A percentile compares a stretch with the other conserved stretches of the same genome.
Conservation (phyloP, 2,888 invertebrate genomes). For the Bellardia bayeri region DNA sequence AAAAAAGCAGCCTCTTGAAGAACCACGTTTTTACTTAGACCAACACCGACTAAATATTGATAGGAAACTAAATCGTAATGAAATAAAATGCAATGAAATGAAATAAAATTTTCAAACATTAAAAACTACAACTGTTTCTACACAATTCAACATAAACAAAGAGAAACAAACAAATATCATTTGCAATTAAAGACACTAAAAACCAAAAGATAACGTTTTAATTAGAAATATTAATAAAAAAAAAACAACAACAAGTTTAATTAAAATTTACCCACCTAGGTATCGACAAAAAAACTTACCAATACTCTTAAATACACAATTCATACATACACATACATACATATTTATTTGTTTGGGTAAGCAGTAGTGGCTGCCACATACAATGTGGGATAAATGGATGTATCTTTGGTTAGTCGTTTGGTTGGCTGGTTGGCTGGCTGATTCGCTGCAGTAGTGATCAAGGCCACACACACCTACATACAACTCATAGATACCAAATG, state of each 20-base stretch:
- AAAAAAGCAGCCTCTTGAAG: constrained; percentile 1
- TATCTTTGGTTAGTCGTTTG: constrained; percentile 10
- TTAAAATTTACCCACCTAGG: constrained; percentile 64
- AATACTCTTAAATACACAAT: neutral
- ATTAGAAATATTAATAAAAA: constrained; percentile 64
- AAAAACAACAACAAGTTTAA: constrained; percentile 37
- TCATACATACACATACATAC: neutral
- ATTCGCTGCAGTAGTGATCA: constrained; percentile 42
- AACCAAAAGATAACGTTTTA: constrained; percentile 61
- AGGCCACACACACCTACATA: constrained; percentile 60
- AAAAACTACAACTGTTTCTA: constrained; percentile 6
- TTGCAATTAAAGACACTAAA: constrained; percentile 55
- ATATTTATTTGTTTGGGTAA: neutral
- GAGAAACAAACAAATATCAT: constrained; percentile 43
- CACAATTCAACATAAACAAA: constrained; percentile 13
- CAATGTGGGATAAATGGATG: constrained; percentile 37
- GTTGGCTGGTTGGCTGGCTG: neutral
- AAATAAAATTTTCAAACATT: constrained; percentile 22
- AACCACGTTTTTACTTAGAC: neutral
- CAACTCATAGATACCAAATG: neutral
- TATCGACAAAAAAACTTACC: constrained; percentile 12
- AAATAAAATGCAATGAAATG: constrained; percentile 6
- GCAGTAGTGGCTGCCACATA: neutral
- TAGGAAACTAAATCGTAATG: constrained; percentile 17
- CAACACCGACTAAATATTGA: constrained; percentile 25